These are phyloP conservation scores for Ctenopoma kingsleyae DNA, from an alignment of 2,797 vertebrate species.

Conservation along the genomic window DNA sequence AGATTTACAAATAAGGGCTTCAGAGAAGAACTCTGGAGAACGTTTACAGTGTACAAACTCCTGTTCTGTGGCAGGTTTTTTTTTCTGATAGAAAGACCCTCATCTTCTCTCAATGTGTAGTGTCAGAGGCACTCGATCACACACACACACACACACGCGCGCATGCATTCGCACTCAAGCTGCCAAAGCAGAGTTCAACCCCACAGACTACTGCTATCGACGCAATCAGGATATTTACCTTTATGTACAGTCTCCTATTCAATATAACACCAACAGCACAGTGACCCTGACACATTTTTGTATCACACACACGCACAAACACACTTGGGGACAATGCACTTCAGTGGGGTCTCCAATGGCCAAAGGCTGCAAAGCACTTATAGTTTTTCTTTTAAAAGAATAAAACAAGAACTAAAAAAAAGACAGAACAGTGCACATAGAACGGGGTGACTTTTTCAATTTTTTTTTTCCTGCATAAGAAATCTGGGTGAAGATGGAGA, in stretches of 20 bases:
- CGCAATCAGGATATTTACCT: slow-evolving; percentile 82
- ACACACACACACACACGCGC: slow-evolving; percentile 25
- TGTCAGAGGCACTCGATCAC: slow-evolving; percentile 89
- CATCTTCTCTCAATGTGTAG: slow-evolving; percentile 88
- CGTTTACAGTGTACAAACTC: slow-evolving; percentile 99
- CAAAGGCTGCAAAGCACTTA: slow-evolving; percentile 93
- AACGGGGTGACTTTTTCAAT: slow-evolving; percentile 85
- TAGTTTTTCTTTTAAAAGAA: slow-evolving; percentile 59
- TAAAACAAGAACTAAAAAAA: slow-evolving; percentile 34
- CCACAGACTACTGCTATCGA: slow-evolving; percentile 92
- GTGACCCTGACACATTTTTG: slow-evolving; percentile 87
- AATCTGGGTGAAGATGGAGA: slow-evolving; percentile 86
- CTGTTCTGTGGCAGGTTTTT: slow-evolving; percentile 92
- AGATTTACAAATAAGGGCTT: slow-evolving; percentile 94
- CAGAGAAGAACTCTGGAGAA: slow-evolving; percentile 86
- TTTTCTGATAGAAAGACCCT: slow-evolving; percentile 89
- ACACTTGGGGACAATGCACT: slow-evolving; percentile 84
- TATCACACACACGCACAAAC: slow-evolving; percentile 44
- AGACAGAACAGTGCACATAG: slow-evolving; percentile 90
- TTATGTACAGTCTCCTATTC: slow-evolving; percentile 92
- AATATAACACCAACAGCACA: slow-evolving; percentile 80
- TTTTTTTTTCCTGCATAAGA: slow-evolving; percentile 54
- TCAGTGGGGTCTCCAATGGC: slow-evolving; percentile 90
- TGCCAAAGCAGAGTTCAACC: slow-evolving; percentile 91
- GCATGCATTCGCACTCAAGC: slow-evolving; percentile 73